Evolutionary conservation across 2,888 invertebrate species (phyloP), one percentile per base, ranked within the genome.

Genomic region (Pachydiplax longipennis): DNA sequence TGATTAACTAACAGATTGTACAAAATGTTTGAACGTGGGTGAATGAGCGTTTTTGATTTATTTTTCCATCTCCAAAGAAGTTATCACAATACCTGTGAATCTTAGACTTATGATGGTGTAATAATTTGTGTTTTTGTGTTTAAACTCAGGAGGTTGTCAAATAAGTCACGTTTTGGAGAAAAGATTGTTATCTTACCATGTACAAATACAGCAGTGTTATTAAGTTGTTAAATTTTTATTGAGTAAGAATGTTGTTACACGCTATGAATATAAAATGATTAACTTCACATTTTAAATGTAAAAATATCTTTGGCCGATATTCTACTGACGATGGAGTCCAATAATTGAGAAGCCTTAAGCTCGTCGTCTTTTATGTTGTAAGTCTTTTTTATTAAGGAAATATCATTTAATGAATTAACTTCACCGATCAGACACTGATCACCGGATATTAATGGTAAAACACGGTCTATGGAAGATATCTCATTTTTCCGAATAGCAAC

Each of bases 281-380:
- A 81, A 73, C 44, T 1, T 73, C 12, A 25, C 48, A 61, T 61
- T 90, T 93, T 94, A 93, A 94, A 93, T 90, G 94, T 94, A 81
- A 95, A 93, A 94, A 95, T 95, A 92, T 95, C 95, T 93, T 97
- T 97, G 10, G 95, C 95, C 44, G 95, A 95, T 93, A 97, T 96
- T 93, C 95, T 95, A 92, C 96, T 96, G 22, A 96, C 94, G 92
- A 97, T 94, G 5, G 95, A 94, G 93, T 97, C 95, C 53, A 96
- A 93, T 83, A 96, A 92, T 91, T 93, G 93, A 0, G 94, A 94
- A 48, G 93, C 93, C 37, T 93, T 93, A 90, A 94, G 92, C 92
- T 95, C 95, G 1, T 94, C 92, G 90, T 95, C 94, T 90, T 94
- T 94, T 90, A 97, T 94, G 93, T 96, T 96, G 92, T 97, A 97